phyloP scores from a whole-genome alignment of 2,797 vertebrate species.

The Myiothlypis chrysogaster region DNA sequence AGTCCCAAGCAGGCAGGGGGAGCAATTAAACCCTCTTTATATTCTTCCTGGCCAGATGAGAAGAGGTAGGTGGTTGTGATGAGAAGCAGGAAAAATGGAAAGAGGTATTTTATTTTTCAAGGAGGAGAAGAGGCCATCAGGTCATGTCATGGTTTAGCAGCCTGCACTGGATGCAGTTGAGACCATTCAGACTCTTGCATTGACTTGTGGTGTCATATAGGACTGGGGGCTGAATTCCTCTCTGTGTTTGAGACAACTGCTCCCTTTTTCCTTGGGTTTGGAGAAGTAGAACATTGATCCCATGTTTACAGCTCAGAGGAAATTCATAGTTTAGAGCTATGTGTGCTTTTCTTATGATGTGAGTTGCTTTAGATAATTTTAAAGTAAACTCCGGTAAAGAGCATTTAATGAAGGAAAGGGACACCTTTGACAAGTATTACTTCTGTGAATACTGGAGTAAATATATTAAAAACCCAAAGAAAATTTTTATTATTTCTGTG shows the following conservation, averaged over 20 bases:
- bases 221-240: background rate
- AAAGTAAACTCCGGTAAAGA: background rate
- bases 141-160: background rate
- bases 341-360: background rate
- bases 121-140: background rate
- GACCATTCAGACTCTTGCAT: background rate
- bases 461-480: background rate
- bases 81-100: background rate
- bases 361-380: background rate
- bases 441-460: background rate
- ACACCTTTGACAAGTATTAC: background rate
- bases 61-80: background rate
- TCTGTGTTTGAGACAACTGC: background rate
- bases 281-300: background rate
- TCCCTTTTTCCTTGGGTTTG: background rate
- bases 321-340: background rate
- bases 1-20: background rate
- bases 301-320: background rate
- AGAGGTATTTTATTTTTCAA: background rate
- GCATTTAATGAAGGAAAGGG: background rate
- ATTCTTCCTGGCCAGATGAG: slow-evolving; percentile 8
- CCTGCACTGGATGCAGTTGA: background rate
- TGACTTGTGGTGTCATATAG: fast-evolving
- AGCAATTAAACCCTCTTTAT: background rate
- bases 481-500: background rate